Evolutionary conservation across 2,113 vertebrate species (phyloP), one percentile per base, ranked within the genome.

Genomic region (Microcebus griseorufus): DNA sequence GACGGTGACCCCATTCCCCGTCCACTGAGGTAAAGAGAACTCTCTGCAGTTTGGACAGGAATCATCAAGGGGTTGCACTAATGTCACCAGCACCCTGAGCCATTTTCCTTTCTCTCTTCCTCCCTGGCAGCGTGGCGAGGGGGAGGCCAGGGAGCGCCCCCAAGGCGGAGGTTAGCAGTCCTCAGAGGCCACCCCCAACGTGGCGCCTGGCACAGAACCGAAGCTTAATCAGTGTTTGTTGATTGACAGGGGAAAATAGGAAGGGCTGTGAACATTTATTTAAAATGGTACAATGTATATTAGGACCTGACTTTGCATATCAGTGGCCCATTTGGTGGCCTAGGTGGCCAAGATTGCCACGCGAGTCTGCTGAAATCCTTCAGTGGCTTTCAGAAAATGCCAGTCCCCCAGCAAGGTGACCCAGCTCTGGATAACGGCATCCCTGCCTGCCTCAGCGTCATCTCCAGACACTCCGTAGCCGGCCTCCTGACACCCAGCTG

Each of bases 391-490:
- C 42, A 42, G 69, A 67, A 72, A 95, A 79, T 3, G 13, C n/a
- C 48, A 13, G 11, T 11, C 9, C 55, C 23, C 34, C 60, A 72
- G 45, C 13, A 10, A 29, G 25, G 34, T 7, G 7, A 17, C 5
- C 42, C 9, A 16, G 32, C 37, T 62, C 29, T 70, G 23, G 9
- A 62, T 6, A 2, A 42, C 17, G 6, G 1, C 62, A 20, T 0
- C 27, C 22, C 37, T 20, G 29, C 23, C 23, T 7, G 6, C 78
- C 22, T 69, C 37, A 1, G 12, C 6, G 5, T 20, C 53, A 18
- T 25, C 42, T 39, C 55, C 34, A 55, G 37, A 25, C 0, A 0
- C 32, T 14, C 2, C 25, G 13, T 29, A 6, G 1, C 11, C 0
- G 0, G 39, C 8, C 2, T 37, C 9, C 55, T 53, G 3, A 67